Percentiles rank a stretch among this genome's conserved stretches.
Evolutionary conservation across 2,888 invertebrate species (phyloP).

Genomic region (Agrochola litura): DNA sequence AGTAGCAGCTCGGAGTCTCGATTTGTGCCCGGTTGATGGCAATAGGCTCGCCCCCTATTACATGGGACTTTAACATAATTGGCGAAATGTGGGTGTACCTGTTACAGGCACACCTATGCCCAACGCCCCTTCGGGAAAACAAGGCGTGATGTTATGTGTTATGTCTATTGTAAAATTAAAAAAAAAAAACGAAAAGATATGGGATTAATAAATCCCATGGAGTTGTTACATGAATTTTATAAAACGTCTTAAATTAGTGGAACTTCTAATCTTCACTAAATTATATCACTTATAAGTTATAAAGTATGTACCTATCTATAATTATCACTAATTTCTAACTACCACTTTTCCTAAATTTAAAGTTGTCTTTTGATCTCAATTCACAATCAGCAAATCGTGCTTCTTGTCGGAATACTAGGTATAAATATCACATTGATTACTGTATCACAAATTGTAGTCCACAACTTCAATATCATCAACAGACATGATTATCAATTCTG

Average conservation of each 20-base stretch:
- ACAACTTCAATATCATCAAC: neutral
- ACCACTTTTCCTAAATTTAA: neutral
- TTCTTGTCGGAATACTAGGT: neutral
- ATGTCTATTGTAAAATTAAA: neutral
- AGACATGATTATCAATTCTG: neutral
- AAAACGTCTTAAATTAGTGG: neutral
- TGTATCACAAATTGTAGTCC: conserved; percentile 29
- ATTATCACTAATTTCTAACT: neutral
- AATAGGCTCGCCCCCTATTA: no score
- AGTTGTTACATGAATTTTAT: neutral
- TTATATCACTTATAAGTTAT: neutral
- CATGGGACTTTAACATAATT: no score
- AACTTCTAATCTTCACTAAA: neutral
- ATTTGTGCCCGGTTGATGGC: no score
- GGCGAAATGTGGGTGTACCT: no score
- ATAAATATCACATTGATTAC: conserved; percentile 40
- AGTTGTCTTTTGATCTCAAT: neutral
- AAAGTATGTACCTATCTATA: neutral
- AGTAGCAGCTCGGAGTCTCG: no score
- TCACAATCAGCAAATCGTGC: neutral
- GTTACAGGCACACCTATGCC: no score
- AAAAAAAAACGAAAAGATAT: neutral
- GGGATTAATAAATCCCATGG: neutral
- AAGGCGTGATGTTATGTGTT: no score
- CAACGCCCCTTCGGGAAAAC: no score